Evolutionary conservation across 2,797 vertebrate genomes (phyloP).

Genomic region (Capromys pilorides): DNA sequence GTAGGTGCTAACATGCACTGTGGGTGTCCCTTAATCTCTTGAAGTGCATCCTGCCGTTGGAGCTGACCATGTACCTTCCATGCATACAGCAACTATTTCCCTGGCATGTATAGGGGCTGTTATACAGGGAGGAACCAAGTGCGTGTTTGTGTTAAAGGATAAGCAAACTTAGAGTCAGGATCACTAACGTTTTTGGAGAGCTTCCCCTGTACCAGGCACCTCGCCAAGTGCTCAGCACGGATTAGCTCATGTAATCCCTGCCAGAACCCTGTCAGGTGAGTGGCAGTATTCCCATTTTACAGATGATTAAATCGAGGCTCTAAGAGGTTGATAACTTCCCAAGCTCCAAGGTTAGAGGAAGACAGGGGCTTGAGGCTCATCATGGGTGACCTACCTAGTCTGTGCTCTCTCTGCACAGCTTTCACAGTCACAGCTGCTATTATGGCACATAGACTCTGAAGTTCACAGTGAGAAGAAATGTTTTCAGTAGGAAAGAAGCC

Average conservation of each 20-base stretch:
- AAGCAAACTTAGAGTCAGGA: background rate
- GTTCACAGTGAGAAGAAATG: background rate
- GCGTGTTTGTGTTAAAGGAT: background rate
- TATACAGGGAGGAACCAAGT: background rate
- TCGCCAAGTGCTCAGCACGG: background rate
- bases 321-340: background rate
- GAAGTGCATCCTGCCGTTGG: background rate
- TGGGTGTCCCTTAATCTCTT: background rate
- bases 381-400: background rate
- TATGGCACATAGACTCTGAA: background rate
- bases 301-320: conserved; percentile 60
- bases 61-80: background rate
- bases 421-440: background rate
- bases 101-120: background rate
- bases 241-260: conserved; percentile 4
- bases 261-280: conserved; percentile 38
- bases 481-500: background rate
- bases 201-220: background rate
- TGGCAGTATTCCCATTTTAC: conserved; percentile 64
- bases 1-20: background rate
- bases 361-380: background rate
- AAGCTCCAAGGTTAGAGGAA: background rate
- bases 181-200: background rate
- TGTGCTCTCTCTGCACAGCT: background rate
- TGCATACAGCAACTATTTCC: background rate